Base-by-base conservation (phyloP, 2,888 invertebrate species). In the Polydrusus cervinus region DNA sequence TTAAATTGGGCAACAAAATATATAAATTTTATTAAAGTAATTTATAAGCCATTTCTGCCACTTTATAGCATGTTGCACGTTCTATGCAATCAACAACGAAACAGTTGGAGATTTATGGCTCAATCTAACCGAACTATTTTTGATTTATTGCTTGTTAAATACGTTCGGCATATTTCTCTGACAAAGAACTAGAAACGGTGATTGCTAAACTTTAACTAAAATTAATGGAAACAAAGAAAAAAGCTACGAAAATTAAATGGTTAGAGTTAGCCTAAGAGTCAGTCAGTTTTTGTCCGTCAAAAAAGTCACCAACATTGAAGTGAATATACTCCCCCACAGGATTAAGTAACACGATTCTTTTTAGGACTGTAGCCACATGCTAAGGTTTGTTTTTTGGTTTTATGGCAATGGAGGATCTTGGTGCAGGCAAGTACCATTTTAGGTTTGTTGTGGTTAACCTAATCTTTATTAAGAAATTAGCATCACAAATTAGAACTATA, bases 111-210 rank as follows among this genome's bases (percentile, higher is more conserved):
- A 65, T 47, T 45, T 70, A 70, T 38, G 30, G 11, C 25, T 20
- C 49, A 49, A 70, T 70, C 45, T 20, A 14, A 66, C 38, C 18
- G 51, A 30, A 43, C 71, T 64, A 71, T 64, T 64, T 71, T 71
- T 73, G 73, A 73, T 73, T 73, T 73, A 73, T 61, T 30, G 49
- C 51, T 51, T 60, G 67, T 67, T 73, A 73, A 73, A 67, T 67
- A 51, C 73, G 38, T 72, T 66, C 49, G 72, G 40, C 72, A 49
- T 55, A 40, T 71, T 60, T 70, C n/a, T 18, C 14, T 51, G 70
- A 47, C 43, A 34, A 18, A 38, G 61, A 51, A 62, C 38, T 38
- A 25, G n/a, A 57, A n/a, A 61, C 3, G 45, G 49, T 51, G 45
- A 14, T 53, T 38, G 40, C 16, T 53, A 47, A 60, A 60, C 13